These are phyloP conservation scores for Melanargia galathea DNA, from an alignment of 2,888 invertebrate genomes.

Conservation along the genomic window DNA sequence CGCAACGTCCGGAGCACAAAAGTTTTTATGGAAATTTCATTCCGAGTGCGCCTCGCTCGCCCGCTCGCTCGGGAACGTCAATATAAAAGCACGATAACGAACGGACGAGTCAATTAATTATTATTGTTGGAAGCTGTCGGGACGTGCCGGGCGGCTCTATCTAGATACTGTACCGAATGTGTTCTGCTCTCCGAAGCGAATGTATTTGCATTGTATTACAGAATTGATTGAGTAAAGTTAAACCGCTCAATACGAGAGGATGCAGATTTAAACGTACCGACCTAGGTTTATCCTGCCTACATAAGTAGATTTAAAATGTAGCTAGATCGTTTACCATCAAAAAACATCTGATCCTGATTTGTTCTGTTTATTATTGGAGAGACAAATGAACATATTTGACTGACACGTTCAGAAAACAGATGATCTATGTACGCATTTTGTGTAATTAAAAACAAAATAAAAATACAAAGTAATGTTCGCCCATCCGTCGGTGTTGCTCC, in stretches of 20 bases:
- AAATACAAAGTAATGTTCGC: no score
- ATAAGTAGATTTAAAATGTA: background rate
- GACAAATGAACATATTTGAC: background rate
- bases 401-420: conserved; percentile 4
- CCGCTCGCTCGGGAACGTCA: conserved; percentile 78
- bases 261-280: conserved; percentile 25
- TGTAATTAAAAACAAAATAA: no score
- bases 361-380: background rate
- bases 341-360: background rate
- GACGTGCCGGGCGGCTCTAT: conserved; percentile 67
- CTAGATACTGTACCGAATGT: conserved; percentile 59
- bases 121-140: conserved; percentile 81
- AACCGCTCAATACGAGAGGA: conserved; percentile 28
- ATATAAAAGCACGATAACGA: conserved; percentile 82
- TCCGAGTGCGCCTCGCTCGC: conserved; percentile 79
- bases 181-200: conserved; percentile 48
- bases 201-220: conserved; percentile 45
- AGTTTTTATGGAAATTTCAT: conserved; percentile 83
- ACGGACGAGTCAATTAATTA: conserved; percentile 83
- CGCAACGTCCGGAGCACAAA: conserved; percentile 82
- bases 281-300: background rate
- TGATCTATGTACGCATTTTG: background rate
- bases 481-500: no score
- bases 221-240: conserved; percentile 40
- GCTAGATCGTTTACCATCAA: background rate